phyloP scores from a whole-genome alignment of 35 echinoderm and acorn worm species.

The Amphiura filiformis region DNA sequence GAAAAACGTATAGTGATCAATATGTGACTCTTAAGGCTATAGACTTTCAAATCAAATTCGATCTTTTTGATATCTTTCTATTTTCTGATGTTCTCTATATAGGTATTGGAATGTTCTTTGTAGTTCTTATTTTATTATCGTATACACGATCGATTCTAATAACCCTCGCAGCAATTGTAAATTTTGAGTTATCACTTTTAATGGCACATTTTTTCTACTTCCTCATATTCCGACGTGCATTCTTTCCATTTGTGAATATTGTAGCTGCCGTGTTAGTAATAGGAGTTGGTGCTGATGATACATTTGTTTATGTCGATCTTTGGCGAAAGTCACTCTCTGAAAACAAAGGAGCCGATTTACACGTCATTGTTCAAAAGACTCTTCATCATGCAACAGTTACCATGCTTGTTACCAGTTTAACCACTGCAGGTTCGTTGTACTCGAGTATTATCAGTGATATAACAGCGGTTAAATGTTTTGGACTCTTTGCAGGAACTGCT shows the following conservation, averaged over 20 bases:
- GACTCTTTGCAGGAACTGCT: slow-evolving; percentile 60
- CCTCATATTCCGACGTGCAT: slow-evolving; percentile 49
- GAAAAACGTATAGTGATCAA: slow-evolving; percentile 14
- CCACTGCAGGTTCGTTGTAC: slow-evolving; percentile 60
- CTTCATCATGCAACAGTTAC: slow-evolving; percentile 55
- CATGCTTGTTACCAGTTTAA: slow-evolving; percentile 81
- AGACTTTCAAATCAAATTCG: slow-evolving; percentile 51
- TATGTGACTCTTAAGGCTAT: slow-evolving; percentile 31
- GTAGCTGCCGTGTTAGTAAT: slow-evolving; percentile 53
- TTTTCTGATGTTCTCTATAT: slow-evolving; percentile 59
- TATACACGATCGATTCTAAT: slow-evolving; percentile 74
- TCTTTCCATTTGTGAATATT: slow-evolving; percentile 87
- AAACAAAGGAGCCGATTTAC: not conserved
- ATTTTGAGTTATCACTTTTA: slow-evolving; percentile 68
- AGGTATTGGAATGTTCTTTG: slow-evolving; percentile 27
- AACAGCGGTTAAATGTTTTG: slow-evolving; percentile 67
- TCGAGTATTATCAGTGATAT: slow-evolving; percentile 52
- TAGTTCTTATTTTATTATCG: slow-evolving; percentile 58
- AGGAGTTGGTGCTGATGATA: slow-evolving; percentile 87
- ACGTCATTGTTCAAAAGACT: slow-evolving; percentile 24
- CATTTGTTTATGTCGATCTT: slow-evolving; percentile 83
- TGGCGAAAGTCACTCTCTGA: slow-evolving; percentile 34
- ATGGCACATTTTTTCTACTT: slow-evolving; percentile 78
- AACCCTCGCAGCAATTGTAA: slow-evolving; percentile 45
- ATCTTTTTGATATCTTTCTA: slow-evolving; percentile 50